Base-by-base conservation (phyloP, 2,113 vertebrate species). In the Cynopterus brachyotis region DNA sequence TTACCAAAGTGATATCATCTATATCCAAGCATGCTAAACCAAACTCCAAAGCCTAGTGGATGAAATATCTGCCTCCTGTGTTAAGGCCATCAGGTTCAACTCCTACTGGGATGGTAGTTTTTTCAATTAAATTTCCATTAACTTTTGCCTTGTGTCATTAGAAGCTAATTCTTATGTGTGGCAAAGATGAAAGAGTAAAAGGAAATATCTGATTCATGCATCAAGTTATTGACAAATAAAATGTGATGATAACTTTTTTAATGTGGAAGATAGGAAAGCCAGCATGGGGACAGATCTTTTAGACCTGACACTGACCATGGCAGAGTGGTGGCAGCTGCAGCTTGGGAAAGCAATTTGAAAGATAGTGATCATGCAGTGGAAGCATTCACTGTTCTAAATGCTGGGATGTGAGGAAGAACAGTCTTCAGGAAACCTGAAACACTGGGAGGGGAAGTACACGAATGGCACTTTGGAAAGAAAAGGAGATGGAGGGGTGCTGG, bases 71-170 rank as follows among this genome's bases (percentile, higher is more conserved):
- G 1, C 86, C 89, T 96, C 82, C 84, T 35, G 42, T 67, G 72
- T 89, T 60, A 80, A 90, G 96, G 95, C 97, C 93, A 81, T 76
- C 50, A 59, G 89, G 95, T 98, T 96, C 89, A 97, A 64, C 95
- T 97, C 95, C 96, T 97, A 85, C 89, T 95, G 91, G 91, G 91
- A 93, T 93, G 78, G 91, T 96, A 82, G 94, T 84, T 94, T 97
- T 96, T 95, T 91, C 97, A 97, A 96, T 98, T 97, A 98, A 95
- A 97, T 97, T 98, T 95, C 97, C 96, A 97, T 98, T 97, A 98
- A 96, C 97, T 98, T 97, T 96, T 45, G 79, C 96, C 95, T 97
- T 53, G 22, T 97, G 95, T 97, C 95, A 97, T 97, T 97, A 96
- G 96, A 95, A 55, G 81, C 93, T 97, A 96, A 95, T 96, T 97